Evolutionary conservation across 2,888 invertebrate genomes (phyloP).

Genomic region (Clanis bilineata): DNA sequence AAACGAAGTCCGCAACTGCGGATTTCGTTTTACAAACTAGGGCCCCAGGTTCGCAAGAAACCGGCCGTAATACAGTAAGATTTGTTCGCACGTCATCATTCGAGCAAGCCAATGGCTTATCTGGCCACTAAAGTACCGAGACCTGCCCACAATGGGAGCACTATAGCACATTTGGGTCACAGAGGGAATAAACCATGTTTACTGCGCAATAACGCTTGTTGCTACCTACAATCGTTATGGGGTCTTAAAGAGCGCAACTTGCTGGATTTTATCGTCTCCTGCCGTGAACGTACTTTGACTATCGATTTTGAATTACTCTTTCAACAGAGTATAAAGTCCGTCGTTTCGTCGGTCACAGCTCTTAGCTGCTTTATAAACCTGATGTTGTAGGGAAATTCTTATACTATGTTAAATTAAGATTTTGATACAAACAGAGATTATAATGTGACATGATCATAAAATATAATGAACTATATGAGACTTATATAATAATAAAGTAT

Average conservation of each 20-base stretch:
- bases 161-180: conserved; percentile 12
- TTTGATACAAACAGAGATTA: no score
- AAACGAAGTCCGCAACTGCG: no score
- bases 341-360: neutral
- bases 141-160: conserved; percentile 13
- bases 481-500: no score
- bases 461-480: no score
- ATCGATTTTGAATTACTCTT: conserved; percentile 27
- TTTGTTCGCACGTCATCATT: conserved; percentile 14
- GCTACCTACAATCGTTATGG: conserved; percentile 24
- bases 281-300: conserved; percentile 33
- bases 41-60: neutral
- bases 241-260: conserved; percentile 39
- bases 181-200: conserved; percentile 26
- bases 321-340: neutral
- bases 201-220: conserved; percentile 31
- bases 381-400: neutral
- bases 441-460: no score
- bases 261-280: conserved; percentile 27
- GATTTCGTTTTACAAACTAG: no score
- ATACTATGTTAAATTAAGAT: no score
- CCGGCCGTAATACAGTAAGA: neutral
- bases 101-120: conserved; percentile 12
- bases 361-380: neutral
- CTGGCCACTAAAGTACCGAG: conserved; percentile 4